Percentiles rank a stretch among this genome's conserved stretches.
Conservation (phyloP, 2,797 vertebrate species). For the Arrhamphus sclerolepis region DNA sequence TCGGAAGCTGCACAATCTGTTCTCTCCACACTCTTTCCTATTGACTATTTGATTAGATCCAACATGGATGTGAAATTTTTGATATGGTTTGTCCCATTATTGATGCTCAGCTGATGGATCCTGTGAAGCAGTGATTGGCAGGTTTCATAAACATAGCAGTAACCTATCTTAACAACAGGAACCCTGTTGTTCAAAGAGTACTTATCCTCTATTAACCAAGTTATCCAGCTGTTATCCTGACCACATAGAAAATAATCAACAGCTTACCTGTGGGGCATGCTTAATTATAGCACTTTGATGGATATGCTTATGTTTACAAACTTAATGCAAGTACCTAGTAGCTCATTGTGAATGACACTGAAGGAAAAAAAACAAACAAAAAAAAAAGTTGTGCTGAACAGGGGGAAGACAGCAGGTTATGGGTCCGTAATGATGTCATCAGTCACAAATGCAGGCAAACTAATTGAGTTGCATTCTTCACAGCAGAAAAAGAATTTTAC, state of each 20-base stretch:
- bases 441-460: conserved; percentile 48
- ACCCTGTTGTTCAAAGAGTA: background rate
- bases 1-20: background rate
- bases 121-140: conserved; percentile 25
- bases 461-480: conserved; percentile 49
- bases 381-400: conserved; percentile 7
- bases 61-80: conserved; percentile 1
- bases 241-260: conserved; percentile 22
- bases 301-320: conserved; percentile 35
- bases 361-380: conserved; percentile 10
- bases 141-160: conserved; percentile 26
- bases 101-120: conserved; percentile 17
- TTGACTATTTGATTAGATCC: conserved; percentile 18
- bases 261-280: conserved; percentile 35
- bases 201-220: background rate
- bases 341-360: conserved; percentile 19
- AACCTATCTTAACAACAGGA: conserved; percentile 19
- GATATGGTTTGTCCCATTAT: background rate
- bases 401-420: conserved; percentile 39
- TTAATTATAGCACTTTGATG: conserved; percentile 40
- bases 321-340: conserved; percentile 34
- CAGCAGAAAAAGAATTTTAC: background rate
- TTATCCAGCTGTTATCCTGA: conserved; percentile 10
- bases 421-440: conserved; percentile 35
- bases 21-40: background rate